Evolutionary conservation across 2,113 vertebrate species (phyloP), one percentile per base, ranked within the genome.

Genomic region (Melanotaenia duboulayi): DNA sequence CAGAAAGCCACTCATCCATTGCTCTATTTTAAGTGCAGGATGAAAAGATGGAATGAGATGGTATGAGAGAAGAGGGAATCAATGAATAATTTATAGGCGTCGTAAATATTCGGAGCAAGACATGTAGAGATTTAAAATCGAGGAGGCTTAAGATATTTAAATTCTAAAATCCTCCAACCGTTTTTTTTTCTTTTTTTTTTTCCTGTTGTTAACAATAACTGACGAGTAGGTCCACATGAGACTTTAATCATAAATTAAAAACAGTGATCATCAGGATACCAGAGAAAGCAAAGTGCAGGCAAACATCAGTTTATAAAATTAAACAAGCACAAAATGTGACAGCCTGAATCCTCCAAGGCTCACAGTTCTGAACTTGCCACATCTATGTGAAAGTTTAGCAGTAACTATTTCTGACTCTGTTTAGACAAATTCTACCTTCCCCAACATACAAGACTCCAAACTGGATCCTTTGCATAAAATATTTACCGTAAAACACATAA

Each of bases 11-110:
- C 71, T 78, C 25, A 52, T 70, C 55, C 52, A 50, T 70, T 24
- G 35, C 65, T 68, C 61, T 80, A 72, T 80, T 85, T 76, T 62
- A 52, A 58, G 80, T 54, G 62, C 23, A 59, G 66, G 62, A 42
- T 70, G 71, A 76, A 58, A 59, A 78, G 28, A 79, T 52, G 25
- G 25, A 76, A 22, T 48, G 55, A 74, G 65, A 56, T 42, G 22
- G 68, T 56, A 67, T 37, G 32, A 76, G 46, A 74, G 17, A 51
- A 22, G 76, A 32, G 60, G 61, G 56, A 63, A 65, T 66, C 74
- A 65, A 85, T 92, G 59, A 81, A 91, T 91, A 89, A 89, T 86
- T 88, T 71, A 91, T 86, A 56, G 78, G 70, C 52, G 79, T 79
- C 51, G 35, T 86, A 82, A 80, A 86, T 87, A 78, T 71, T 49